These are phyloP conservation scores for Grammomys dolichurus DNA, from an alignment of 2,113 vertebrate species.

Conservation along the genomic window DNA sequence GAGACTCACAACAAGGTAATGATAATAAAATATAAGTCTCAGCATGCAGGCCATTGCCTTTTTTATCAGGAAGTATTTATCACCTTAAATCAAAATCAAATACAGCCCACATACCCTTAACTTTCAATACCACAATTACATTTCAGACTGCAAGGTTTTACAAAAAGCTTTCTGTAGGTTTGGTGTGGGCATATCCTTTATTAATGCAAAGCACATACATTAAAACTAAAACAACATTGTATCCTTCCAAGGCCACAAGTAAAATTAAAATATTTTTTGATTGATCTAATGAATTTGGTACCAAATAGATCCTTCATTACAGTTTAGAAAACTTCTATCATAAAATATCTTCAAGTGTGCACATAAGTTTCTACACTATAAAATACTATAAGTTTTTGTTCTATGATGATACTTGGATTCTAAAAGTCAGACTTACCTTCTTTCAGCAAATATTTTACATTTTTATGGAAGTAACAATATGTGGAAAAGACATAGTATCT, in stretches of 20 bases:
- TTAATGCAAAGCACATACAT: background rate
- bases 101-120: background rate
- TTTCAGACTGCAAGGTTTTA: background rate
- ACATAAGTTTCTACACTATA: conserved; percentile 31
- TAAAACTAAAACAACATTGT: background rate
- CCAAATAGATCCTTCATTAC: background rate
- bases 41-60: background rate
- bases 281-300: background rate
- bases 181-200: background rate
- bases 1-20: no score
- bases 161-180: background rate
- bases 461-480: background rate
- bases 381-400: background rate
- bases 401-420: background rate
- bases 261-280: background rate
- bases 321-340: background rate
- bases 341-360: background rate
- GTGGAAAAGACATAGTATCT: background rate
- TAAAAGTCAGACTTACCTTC: background rate
- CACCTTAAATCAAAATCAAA: background rate
- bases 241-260: background rate
- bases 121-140: background rate
- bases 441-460: background rate
- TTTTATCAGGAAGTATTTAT: background rate
- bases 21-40: no score